Conservation (phyloP, 1,140 invertebrate genomes). For the Hermetia illucens region DNA sequence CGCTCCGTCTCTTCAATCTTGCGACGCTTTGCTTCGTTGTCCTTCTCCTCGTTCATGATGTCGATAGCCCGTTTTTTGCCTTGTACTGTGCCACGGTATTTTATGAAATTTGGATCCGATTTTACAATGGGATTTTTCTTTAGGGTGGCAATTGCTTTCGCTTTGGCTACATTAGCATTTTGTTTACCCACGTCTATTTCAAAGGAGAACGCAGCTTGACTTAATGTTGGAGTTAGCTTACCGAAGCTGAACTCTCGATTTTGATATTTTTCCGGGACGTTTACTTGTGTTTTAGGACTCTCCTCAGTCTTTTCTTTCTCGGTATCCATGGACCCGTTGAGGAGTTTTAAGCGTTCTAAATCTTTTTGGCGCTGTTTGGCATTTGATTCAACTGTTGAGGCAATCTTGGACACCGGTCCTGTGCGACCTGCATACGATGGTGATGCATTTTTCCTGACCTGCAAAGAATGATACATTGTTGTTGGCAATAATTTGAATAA, state of each 20-base stretch:
- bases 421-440: conserved; percentile 19
- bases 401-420: conserved; percentile 24
- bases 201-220: conserved; percentile 33
- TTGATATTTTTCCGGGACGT: conserved; percentile 23
- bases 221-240: conserved; percentile 16
- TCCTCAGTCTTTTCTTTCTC: too few relatives aligned
- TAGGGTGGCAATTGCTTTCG: conserved; percentile 44
- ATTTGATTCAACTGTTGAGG: conserved; percentile 40
- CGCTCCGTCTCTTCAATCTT: conserved; percentile 33
- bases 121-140: conserved; percentile 48
- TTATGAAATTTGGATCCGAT: conserved; percentile 52
- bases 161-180: conserved; percentile 42
- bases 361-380: conserved; percentile 41
- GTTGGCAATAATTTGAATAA: not conserved
- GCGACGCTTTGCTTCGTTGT: conserved; percentile 33
- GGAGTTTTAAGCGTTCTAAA: conserved; percentile 40
- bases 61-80: conserved; percentile 39
- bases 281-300: not conserved
- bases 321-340: not conserved
- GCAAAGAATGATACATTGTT: not conserved
- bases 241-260: conserved; percentile 18
- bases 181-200: conserved; percentile 44
- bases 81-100: conserved; percentile 33
- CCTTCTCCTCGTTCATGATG: conserved; percentile 31
- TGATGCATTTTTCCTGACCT: too few relatives aligned